phyloP scores from a whole-genome alignment of 2,888 invertebrate species.

The Yponomeuta sedellus region DNA sequence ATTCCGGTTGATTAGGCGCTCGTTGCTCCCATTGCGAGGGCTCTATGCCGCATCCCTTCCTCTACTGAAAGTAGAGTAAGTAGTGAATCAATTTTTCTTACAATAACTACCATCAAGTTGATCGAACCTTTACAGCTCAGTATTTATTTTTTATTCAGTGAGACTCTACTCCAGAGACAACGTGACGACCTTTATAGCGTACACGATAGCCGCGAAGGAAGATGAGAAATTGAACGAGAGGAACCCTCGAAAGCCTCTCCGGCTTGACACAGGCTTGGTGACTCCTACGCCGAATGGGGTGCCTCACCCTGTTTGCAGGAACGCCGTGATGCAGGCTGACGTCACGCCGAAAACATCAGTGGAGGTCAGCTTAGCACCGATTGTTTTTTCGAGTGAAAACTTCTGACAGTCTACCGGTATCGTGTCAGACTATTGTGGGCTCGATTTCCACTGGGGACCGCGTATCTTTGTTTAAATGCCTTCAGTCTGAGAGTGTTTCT shows the following conservation, averaged over 20 bases:
- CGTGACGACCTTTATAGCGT: conserved; percentile 53
- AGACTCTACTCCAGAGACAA: conserved; percentile 44
- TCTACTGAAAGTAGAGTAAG: too few relatives aligned
- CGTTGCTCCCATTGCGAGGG: too few relatives aligned
- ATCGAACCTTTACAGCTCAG: not conserved
- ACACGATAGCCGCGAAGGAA: conserved; percentile 53
- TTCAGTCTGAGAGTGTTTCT: too few relatives aligned
- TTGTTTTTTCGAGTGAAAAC: conserved; percentile 1
- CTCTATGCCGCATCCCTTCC: too few relatives aligned
- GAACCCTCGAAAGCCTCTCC: conserved; percentile 46
- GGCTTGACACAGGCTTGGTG: conserved; percentile 44
- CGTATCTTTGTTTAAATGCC: too few relatives aligned
- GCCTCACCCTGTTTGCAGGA: conserved; percentile 40
- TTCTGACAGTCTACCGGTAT: too few relatives aligned
- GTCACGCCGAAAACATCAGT: conserved; percentile 52
- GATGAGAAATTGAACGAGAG: conserved; percentile 42
- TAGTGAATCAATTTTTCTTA: too few relatives aligned
- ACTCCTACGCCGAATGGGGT: conserved; percentile 32
- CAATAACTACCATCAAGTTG: not conserved
- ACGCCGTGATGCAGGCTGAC: conserved; percentile 55
- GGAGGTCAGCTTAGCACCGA: conserved; percentile 40
- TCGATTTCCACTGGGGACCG: too few relatives aligned
- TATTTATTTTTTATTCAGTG: conserved; percentile 33
- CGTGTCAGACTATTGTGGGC: too few relatives aligned
- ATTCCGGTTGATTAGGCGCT: too few relatives aligned